Evolutionary conservation across 2,797 vertebrate species (phyloP).

Genomic region (Eleutherodactylus coqui): DNA sequence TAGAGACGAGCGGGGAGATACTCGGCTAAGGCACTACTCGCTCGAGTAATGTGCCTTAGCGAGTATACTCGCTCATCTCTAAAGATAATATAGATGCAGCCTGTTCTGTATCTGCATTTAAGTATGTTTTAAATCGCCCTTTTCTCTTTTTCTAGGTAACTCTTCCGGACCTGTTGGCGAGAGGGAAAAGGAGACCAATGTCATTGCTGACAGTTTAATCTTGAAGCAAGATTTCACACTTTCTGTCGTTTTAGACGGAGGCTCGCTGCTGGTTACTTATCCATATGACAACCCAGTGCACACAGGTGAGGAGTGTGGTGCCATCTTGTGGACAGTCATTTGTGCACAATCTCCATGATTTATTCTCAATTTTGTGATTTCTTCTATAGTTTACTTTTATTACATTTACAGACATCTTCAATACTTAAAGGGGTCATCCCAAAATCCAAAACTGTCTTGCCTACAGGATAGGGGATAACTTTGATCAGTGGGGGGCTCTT

Average conservation of each 20-base stretch:
- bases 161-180: conserved; percentile 79
- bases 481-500: too few relatives aligned
- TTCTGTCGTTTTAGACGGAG: conserved; percentile 93
- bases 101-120: not conserved
- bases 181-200: conserved; percentile 88
- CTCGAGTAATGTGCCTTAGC: too few relatives aligned
- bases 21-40: too few relatives aligned
- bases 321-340: not conserved
- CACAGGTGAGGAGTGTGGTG: conserved; percentile 77
- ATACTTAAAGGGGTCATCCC: too few relatives aligned
- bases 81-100: too few relatives aligned
- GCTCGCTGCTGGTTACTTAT: conserved; percentile 90
- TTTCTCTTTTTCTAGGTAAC: conserved; percentile 79
- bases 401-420: not conserved
- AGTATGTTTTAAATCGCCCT: not conserved
- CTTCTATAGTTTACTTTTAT: not conserved
- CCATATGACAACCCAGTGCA: conserved; percentile 94
- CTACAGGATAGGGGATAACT: too few relatives aligned
- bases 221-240: conserved; percentile 86
- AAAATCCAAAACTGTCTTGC: too few relatives aligned
- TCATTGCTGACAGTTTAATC: conserved; percentile 89
- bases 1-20: too few relatives aligned
- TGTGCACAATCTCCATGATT: too few relatives aligned
- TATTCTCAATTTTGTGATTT: conserved; percentile 26
- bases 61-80: too few relatives aligned